Evolutionary conservation across 1,140 invertebrate species (phyloP), one percentile per base, ranked within the genome.

Genomic region (Nomia melanderi): DNA sequence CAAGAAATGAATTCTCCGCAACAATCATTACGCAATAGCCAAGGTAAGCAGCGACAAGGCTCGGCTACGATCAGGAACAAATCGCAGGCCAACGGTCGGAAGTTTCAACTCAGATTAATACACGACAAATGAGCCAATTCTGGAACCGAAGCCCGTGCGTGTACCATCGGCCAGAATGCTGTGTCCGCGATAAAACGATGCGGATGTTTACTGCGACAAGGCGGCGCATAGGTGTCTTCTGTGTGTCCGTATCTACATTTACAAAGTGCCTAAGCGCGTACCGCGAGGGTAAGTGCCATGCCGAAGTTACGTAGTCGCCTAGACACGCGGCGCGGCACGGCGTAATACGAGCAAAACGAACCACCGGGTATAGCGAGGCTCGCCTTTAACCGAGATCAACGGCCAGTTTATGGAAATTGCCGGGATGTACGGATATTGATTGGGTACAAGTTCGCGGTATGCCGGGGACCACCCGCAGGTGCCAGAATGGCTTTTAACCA

Each of bases 341-440:
- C 11, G 63, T 50, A 65, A 47, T 64, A 41, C 56, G 47, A 75
- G 66, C 56, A 60, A 77, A 33, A 77, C 56, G 66, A 70, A 17
- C 41, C 4, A n/a, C n/a, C 12, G n/a, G 20, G 20, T 31, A n/a
- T n/a, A n/a, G n/a, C 64, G 29, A 36, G 39, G n/a, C 14, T 25
- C 47, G 67, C 56, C 73, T 74, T 57, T 59, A 39, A 50, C 25
- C 39, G 69, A 64, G 69, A 81, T 62, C 59, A 47, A 64, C 83
- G 79, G 83, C 78, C 54, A 77, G 62, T 77, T 85, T 88, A 88
- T 88, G 85, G 82, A 89, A 89, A 88, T 88, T 85, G 88, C 79
- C 75, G 36, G 79, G 76, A 79, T 81, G 81, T 67, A 80, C 81
- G 84, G 81, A 87, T 88, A 88, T 89, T 88, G 83, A 89, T 89